phyloP scores from a whole-genome alignment of 2,113 vertebrate species.

The Siphamia tubifer region DNA sequence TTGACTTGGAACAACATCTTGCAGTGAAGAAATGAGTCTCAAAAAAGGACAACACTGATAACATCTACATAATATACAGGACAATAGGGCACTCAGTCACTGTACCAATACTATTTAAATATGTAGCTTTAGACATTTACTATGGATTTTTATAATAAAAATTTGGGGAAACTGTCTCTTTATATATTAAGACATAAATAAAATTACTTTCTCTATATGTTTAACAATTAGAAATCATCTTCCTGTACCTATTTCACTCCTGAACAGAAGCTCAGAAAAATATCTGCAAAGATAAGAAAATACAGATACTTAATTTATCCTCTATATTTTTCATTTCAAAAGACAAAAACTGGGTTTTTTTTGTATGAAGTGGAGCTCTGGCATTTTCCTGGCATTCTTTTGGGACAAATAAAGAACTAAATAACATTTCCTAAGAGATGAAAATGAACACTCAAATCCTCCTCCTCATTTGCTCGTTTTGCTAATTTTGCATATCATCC shows the following conservation, averaged over 20 bases:
- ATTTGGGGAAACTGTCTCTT: not conserved
- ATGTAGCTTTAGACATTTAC: slow-evolving; percentile 2
- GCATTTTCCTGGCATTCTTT: slow-evolving; percentile 41
- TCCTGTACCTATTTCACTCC: not conserved
- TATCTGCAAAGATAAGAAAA: not conserved
- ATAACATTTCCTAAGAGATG: slow-evolving; percentile 36
- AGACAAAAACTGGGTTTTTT: slow-evolving; percentile 3
- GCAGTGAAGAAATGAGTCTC: not conserved
- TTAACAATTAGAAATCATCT: not conserved
- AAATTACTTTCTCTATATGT: not conserved
- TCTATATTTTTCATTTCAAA: slow-evolving; percentile 46
- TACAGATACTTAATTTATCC: not conserved
- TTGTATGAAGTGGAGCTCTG: slow-evolving; percentile 33
- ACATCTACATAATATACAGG: not conserved
- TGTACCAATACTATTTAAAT: slow-evolving; percentile 6
- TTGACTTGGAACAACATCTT: not conserved
- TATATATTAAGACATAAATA: not conserved
- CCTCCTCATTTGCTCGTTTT: slow-evolving; percentile 37
- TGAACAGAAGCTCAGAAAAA: not conserved
- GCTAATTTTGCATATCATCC: slow-evolving; percentile 38
- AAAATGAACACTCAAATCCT: slow-evolving; percentile 1
- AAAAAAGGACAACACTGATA: not conserved
- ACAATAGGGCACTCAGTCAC: not conserved
- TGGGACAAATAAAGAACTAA: slow-evolving; percentile 45
- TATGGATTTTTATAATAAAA: not conserved